Evolutionary conservation across 2,797 vertebrate genomes (phyloP).

Genomic region (Fundulus diaphanus): DNA sequence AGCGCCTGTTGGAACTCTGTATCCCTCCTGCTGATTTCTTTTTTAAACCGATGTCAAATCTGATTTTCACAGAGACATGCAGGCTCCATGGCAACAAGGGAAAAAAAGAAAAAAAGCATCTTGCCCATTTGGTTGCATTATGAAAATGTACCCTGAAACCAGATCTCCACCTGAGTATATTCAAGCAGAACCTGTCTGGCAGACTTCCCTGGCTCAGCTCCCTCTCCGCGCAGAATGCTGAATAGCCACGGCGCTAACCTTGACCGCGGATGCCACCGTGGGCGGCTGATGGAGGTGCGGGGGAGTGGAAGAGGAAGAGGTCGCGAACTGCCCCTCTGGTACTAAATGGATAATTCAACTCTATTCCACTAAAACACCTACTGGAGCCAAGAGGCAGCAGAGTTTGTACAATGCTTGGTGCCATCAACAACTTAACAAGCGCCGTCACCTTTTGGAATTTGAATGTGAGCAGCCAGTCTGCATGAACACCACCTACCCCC

Average conservation of each 20-base stretch:
- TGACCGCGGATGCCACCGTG: conserved; percentile 62
- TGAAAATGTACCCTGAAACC: conserved; percentile 50
- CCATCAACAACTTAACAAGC: conserved; percentile 71
- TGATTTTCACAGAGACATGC: conserved; percentile 39
- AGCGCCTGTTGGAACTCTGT: conserved; percentile 36
- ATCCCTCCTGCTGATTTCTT: conserved; percentile 33
- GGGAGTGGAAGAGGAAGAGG: conserved; percentile 65
- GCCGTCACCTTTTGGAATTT: conserved; percentile 60
- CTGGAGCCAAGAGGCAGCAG: conserved; percentile 48
- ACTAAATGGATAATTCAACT: conserved; percentile 80
- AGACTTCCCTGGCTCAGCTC: conserved; percentile 33
- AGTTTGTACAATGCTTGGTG: conserved; percentile 62
- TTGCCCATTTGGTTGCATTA: conserved; percentile 47
- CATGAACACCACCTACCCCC: conserved; percentile 46
- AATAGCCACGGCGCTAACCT: conserved; percentile 63
- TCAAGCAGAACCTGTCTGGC: conserved; percentile 45
- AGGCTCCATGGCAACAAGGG: conserved; percentile 59
- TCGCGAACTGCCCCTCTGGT: conserved; percentile 68
- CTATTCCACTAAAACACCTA: conserved; percentile 66
- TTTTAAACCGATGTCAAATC: conserved; percentile 27
- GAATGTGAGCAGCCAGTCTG: conserved; percentile 41
- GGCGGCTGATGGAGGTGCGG: conserved; percentile 60
- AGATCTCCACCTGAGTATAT: conserved; percentile 18
- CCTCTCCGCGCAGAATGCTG: conserved; percentile 54
- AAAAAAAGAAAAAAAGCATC: conserved; percentile 26